A percentile compares a stretch with the other conserved stretches of the same genome.
phyloP scores from a whole-genome alignment of 2,113 vertebrate species.

The Serinus canaria region DNA sequence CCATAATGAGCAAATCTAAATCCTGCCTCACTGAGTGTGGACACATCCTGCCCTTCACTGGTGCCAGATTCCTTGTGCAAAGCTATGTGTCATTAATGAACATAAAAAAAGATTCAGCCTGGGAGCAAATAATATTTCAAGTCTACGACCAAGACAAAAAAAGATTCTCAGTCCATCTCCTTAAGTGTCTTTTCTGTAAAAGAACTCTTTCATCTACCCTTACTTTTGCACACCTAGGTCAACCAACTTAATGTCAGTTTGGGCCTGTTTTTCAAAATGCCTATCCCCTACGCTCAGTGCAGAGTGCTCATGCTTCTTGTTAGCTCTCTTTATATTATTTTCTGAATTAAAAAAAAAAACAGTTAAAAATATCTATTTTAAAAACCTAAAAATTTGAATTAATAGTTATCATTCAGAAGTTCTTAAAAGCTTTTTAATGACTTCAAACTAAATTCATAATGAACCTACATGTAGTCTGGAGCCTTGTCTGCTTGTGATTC shows the following conservation, averaged over 20 bases:
- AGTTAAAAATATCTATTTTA: not conserved
- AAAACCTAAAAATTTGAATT: not conserved
- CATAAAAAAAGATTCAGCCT: not conserved
- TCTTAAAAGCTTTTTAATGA: not conserved
- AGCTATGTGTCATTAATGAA: not conserved
- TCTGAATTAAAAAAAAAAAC: not conserved
- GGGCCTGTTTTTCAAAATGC: not conserved
- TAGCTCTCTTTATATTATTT: not conserved
- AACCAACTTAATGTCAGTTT: not conserved
- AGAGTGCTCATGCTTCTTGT: not conserved
- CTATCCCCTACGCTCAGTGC: not conserved
- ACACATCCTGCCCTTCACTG: not conserved
- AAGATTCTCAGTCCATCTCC: not conserved
- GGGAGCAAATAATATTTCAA: not conserved
- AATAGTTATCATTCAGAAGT: not conserved
- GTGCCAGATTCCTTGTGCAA: not conserved
- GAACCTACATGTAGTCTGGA: not conserved
- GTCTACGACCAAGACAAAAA: not conserved
- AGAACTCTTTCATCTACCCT: not conserved
- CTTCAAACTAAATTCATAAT: not conserved
- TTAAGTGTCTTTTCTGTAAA: not conserved
- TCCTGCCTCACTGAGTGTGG: not conserved
- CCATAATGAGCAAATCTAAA: not conserved
- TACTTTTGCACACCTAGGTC: not conserved
- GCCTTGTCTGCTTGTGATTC: not conserved